Evolutionary conservation across 2,888 invertebrate genomes (phyloP).

Genomic region (Nemurella pictetii): DNA sequence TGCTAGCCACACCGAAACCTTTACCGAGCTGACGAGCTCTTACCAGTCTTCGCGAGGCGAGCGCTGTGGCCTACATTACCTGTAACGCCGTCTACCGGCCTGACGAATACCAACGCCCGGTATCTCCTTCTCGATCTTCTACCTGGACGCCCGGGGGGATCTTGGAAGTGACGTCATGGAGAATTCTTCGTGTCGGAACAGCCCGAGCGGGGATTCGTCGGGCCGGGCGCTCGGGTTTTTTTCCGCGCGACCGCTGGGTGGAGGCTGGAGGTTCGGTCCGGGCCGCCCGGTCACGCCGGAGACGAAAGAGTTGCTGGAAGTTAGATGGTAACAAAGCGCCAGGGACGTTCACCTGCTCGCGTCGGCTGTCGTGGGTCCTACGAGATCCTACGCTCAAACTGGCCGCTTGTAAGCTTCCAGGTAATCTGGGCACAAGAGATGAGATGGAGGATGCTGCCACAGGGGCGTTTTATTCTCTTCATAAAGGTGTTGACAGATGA

Average conservation of each 20-base stretch:
- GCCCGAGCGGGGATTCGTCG: no score
- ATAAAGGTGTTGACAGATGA: background rate
- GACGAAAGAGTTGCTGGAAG: background rate
- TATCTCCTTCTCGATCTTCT: constrained; percentile 1
- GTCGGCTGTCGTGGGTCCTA: background rate
- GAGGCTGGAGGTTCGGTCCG: background rate
- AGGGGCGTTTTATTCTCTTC: background rate
- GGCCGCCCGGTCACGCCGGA: background rate
- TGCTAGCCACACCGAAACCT: background rate
- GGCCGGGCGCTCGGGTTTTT: background rate
- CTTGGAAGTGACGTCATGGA: background rate
- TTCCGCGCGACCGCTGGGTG: background rate
- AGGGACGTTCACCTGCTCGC: background rate
- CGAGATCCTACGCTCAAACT: no score
- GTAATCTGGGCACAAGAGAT: background rate
- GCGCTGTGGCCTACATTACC: constrained; percentile 6
- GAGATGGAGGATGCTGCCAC: no score
- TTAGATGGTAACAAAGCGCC: background rate
- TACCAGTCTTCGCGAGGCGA: background rate
- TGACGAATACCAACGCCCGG: background rate
- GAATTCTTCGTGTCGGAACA: background rate
- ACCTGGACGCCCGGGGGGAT: background rate
- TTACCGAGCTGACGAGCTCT: background rate
- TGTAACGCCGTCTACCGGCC: background rate
- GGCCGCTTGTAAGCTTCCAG: background rate